Evolutionary conservation across 2,113 vertebrate genomes (phyloP), one percentile per base, ranked within the genome.

Genomic region (Bettongia penicillata): DNA sequence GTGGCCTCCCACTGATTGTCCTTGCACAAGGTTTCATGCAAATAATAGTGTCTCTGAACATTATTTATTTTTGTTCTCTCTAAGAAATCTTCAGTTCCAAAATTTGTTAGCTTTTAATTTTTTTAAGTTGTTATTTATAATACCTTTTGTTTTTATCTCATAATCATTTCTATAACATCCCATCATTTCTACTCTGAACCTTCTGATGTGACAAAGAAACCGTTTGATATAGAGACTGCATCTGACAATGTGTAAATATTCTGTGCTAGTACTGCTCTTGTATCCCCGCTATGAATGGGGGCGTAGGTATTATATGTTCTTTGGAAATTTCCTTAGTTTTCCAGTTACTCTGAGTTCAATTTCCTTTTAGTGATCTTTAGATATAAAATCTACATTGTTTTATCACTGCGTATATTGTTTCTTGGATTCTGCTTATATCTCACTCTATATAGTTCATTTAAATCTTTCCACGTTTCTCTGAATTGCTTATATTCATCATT

Each of bases 1-100:
- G 10, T 92, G 51, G 12, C 53, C 31, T 77, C 49, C 51, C 31
- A 92, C 50, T 92, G 90, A 94, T 37, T 68, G 89, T 55, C 51
- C 24, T 94, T 77, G 24, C 0, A 8, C 91, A 90, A 77, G 47
- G 14, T 94, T 97, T 93, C 47, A 49, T 77, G 93, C 91, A 93
- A 94, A 5, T 77, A 49, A 14, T 57, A 90, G 49, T 53, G 0
- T 93, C 10, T 25, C 84, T 49, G 3, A 48, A 51, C 14, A 23
- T 84, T 84, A 43, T 84, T 77, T n/a, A 84, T 23, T n/a, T 19
- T 84, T 84, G n/a, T 43, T 84, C 31, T 68, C 37, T 68, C n/a
- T 84, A 43, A 43, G 26, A 84, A 84, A 84, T 43, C n/a, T 84
- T 84, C 19, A 43, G 68, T 19, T 84, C n/a, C n/a, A 84, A 43